Evolutionary conservation across 2,113 vertebrate species (phyloP), one percentile per base, ranked within the genome.

Genomic region (Aix galericulata): DNA sequence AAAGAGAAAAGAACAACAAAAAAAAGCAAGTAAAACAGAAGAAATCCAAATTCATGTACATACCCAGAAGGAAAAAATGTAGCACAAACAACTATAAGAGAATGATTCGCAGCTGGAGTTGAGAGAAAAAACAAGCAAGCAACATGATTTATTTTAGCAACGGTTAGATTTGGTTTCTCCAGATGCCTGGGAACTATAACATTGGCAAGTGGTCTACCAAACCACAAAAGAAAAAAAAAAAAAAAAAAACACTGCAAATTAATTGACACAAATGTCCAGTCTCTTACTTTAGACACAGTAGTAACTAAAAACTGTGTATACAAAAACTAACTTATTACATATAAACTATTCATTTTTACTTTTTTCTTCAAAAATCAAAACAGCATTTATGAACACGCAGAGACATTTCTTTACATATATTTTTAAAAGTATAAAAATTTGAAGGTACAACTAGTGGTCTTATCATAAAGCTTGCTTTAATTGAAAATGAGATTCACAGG

Each of bases 51-150:
- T 74, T 83, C 48, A 56, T 48, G 31, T 34, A 60, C 56, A 71
- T 50, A 82, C 6, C 20, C 67, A 89, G 66, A 76, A 53, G 53
- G 63, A 86, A 95, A 89, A 89, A 80, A 40, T 1, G 5, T 9
- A 56, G 38, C 44, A 58, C 26, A 40, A 58, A 32, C 38, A 78
- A 86, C 46, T 67, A 67, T 17, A 72, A 85, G 78, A 38, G 78
- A 85, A 91, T 11, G 73, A 93, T 36, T 40, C 67, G 68, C 32
- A 64, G 38, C 29, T 73, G 55, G 93, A 79, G 50, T 16, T 32
- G 14, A 85, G 31, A 81, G 38, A 68, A 94, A 94, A 91, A 89
- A 68, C 29, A 92, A 95, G 78, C 58, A 89, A 89, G 66, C 25
- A 68, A 76, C 12, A 13, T 8, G 13, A 91, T 91, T 92, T 83